Evolutionary conservation across 1,140 invertebrate species (phyloP).

Genomic region (Pachypeltis micranthus): DNA sequence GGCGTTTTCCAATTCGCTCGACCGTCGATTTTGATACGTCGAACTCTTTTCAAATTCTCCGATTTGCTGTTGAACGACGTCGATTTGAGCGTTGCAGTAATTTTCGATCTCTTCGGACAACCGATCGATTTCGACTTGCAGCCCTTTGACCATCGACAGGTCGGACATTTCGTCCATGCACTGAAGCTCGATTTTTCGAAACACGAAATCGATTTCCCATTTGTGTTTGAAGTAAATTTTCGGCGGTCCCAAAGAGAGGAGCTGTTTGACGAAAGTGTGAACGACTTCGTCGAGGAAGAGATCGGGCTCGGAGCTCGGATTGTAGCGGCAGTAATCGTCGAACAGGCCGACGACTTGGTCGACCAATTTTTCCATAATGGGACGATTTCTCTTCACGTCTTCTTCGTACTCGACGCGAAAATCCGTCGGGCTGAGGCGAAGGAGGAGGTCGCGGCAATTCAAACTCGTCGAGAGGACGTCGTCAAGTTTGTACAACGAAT

Average conservation of each 20-base stretch:
- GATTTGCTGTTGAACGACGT: background rate
- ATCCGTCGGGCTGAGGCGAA: background rate
- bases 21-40: background rate
- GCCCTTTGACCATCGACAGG: background rate
- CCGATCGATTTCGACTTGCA: background rate
- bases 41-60: background rate
- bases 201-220: constrained; percentile 8
- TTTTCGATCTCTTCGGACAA: background rate
- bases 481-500: background rate
- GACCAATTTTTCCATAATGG: background rate
- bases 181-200: constrained; percentile 2
- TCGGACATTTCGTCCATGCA: background rate
- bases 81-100: background rate
- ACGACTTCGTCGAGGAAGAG: background rate
- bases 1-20: background rate
- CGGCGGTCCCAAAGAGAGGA: background rate
- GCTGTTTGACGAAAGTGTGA: background rate
- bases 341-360: background rate
- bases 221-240: constrained; percentile 3
- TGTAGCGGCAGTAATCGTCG: background rate
- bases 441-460: constrained; percentile 7
- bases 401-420: background rate
- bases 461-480: background rate
- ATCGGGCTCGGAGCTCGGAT: background rate
- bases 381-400: background rate